Percentiles rank a stretch among this genome's conserved stretches.
These are phyloP conservation scores for Gymnocheta viridis DNA, from an alignment of 2,888 invertebrate species.

Conservation along the genomic window DNA sequence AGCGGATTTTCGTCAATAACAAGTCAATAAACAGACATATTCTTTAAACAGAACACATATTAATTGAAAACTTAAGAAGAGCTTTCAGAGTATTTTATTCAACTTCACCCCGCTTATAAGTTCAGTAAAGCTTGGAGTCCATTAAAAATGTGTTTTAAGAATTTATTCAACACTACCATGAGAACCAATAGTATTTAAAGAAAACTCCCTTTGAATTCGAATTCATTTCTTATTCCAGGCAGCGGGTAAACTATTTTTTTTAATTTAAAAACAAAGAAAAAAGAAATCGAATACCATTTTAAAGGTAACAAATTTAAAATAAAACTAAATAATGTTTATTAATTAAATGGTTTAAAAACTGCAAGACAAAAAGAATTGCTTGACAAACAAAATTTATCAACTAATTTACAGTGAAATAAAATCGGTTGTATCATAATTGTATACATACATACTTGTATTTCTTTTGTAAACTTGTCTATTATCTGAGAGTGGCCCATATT, in stretches of 20 bases:
- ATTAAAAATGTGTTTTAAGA: not conserved
- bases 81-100: constrained; percentile 41
- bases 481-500: constrained; percentile 21
- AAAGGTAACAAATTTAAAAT: constrained; percentile 12
- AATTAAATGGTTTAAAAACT: not conserved
- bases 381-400: not conserved
- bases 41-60: no score
- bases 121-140: constrained; percentile 28
- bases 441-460: not conserved
- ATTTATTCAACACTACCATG: constrained; percentile 30
- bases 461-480: not conserved
- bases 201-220: constrained; percentile 21
- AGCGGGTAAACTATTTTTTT: not conserved
- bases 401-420: not conserved
- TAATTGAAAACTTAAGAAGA: not conserved
- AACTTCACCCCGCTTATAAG: constrained; percentile 39
- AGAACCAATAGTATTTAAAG: constrained; percentile 51
- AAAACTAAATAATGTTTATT: not conserved
- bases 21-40: no score
- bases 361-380: constrained; percentile 18
- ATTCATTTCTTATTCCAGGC: constrained; percentile 44
- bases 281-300: not conserved
- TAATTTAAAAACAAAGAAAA: constrained; percentile 1
- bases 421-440: not conserved
- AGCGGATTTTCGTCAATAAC: no score